These are phyloP conservation scores for Halocynthia aurantium DNA, from an alignment of 23 tunicate genomes.

Conservation along the genomic window DNA sequence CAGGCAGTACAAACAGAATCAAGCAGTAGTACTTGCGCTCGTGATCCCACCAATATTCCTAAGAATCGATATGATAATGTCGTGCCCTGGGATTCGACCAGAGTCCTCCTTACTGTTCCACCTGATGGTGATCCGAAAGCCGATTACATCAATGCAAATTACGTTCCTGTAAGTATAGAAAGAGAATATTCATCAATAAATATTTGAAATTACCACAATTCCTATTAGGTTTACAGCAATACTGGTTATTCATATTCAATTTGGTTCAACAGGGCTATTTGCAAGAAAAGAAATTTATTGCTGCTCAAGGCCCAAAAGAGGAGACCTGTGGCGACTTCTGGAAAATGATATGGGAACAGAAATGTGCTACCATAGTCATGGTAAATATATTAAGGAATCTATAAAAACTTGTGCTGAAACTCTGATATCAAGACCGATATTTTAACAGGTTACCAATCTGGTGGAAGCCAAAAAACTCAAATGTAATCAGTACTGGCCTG, in stretches of 20 bases:
- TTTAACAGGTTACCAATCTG: constrained; percentile 58
- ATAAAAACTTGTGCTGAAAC: too few relatives aligned
- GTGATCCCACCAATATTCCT: constrained; percentile 15
- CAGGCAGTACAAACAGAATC: constrained; percentile 13
- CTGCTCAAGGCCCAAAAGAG: constrained; percentile 83
- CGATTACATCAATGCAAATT: constrained; percentile 86
- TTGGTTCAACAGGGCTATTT: constrained; percentile 44
- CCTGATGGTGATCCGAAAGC: constrained; percentile 9
- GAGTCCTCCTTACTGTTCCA: constrained; percentile 35
- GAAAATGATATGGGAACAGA: constrained; percentile 93
- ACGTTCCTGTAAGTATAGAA: constrained; percentile 49
- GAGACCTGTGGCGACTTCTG: constrained; percentile 69
- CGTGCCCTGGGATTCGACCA: constrained; percentile 42
- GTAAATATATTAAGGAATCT: constrained; percentile 2
- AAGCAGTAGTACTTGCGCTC: constrained; percentile 13
- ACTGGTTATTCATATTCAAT: neutral
- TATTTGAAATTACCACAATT: neutral
- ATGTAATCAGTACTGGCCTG: constrained; percentile 87
- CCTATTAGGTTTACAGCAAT: neutral
- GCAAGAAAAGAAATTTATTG: constrained; percentile 62
- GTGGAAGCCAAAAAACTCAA: constrained; percentile 47
- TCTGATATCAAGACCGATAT: neutral
- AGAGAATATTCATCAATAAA: neutral
- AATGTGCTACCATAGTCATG: constrained; percentile 58
- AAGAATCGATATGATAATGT: constrained; percentile 83